These are phyloP conservation scores for Siniperca chuatsi DNA, from an alignment of 2,113 vertebrate genomes.

Conservation along the genomic window DNA sequence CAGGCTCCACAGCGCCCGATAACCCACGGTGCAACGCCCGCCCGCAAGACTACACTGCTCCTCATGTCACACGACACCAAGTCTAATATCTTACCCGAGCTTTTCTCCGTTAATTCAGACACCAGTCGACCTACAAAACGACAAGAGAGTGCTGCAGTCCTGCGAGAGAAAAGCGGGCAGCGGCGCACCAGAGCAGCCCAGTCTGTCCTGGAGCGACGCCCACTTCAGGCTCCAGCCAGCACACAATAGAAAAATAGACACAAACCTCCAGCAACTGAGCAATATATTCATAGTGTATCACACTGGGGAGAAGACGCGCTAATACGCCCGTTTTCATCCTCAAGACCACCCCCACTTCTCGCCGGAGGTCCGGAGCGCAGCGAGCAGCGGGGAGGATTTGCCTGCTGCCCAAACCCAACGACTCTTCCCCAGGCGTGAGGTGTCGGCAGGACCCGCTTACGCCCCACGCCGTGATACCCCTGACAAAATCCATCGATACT, in stretches of 20 bases:
- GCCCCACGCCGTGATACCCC: slow-evolving; percentile 71
- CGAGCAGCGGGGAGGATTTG: slow-evolving; percentile 76
- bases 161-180: slow-evolving; percentile 78
- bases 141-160: slow-evolving; percentile 68
- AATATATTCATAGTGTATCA: background rate
- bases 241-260: slow-evolving; percentile 77
- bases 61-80: slow-evolving; percentile 3
- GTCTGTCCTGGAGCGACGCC: slow-evolving; percentile 84
- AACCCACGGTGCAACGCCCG: slow-evolving; percentile 71
- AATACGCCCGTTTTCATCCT: slow-evolving; percentile 78
- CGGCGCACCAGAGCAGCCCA: slow-evolving; percentile 70
- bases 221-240: slow-evolving; percentile 81
- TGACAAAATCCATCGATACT: slow-evolving; percentile 80
- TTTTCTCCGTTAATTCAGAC: background rate
- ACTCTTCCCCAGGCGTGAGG: slow-evolving; percentile 75
- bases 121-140: slow-evolving; percentile 61
- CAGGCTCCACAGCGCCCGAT: slow-evolving; percentile 66
- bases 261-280: slow-evolving; percentile 52
- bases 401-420: slow-evolving; percentile 74
- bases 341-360: slow-evolving; percentile 56
- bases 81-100: background rate
- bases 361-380: slow-evolving; percentile 72
- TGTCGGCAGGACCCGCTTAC: slow-evolving; percentile 82
- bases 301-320: slow-evolving; percentile 23
- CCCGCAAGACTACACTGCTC: background rate